Evolutionary conservation across 2,113 vertebrate species (phyloP).

Genomic region (Hassar affinis): DNA sequence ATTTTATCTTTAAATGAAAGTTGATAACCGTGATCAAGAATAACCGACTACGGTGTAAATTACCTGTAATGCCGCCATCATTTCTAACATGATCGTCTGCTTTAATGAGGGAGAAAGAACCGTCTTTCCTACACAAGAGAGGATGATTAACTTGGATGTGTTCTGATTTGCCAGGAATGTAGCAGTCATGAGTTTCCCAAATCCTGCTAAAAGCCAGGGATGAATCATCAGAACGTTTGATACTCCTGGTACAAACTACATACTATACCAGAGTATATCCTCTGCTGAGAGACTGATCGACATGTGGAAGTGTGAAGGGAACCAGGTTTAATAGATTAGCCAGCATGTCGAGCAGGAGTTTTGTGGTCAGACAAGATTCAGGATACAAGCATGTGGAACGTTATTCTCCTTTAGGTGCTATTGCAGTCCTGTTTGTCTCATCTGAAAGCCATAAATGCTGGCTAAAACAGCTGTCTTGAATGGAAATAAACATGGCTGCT

Average conservation of each 20-base stretch:
- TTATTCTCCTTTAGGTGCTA: constrained; percentile 25
- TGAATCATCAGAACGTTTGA: constrained; percentile 15
- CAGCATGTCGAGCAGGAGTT: constrained; percentile 13
- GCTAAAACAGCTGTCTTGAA: neutral
- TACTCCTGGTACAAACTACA: neutral
- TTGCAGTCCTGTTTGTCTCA: constrained; percentile 18
- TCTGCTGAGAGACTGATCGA: constrained; percentile 15
- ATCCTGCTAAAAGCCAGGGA: neutral
- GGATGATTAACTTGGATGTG: constrained; percentile 12
- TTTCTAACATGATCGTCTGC: neutral
- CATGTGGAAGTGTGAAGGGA: constrained; percentile 2
- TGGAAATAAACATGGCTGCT: constrained; percentile 13
- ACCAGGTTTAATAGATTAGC: constrained; percentile 34
- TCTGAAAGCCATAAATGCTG: constrained; percentile 19
- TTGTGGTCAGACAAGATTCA: constrained; percentile 21
- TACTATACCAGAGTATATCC: neutral
- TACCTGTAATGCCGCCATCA: neutral
- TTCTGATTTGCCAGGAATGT: constrained; percentile 21
- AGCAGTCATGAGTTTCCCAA: neutral
- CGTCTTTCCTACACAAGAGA: neutral
- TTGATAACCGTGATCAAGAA: neutral
- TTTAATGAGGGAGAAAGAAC: constrained; percentile 15
- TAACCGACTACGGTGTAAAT: neutral
- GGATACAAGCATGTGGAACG: neutral
- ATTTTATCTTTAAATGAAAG: neutral